A percentile compares a stretch with the other conserved stretches of the same genome.
Evolutionary conservation across 2,113 vertebrate genomes (phyloP).

Genomic region (Clupea harengus): DNA sequence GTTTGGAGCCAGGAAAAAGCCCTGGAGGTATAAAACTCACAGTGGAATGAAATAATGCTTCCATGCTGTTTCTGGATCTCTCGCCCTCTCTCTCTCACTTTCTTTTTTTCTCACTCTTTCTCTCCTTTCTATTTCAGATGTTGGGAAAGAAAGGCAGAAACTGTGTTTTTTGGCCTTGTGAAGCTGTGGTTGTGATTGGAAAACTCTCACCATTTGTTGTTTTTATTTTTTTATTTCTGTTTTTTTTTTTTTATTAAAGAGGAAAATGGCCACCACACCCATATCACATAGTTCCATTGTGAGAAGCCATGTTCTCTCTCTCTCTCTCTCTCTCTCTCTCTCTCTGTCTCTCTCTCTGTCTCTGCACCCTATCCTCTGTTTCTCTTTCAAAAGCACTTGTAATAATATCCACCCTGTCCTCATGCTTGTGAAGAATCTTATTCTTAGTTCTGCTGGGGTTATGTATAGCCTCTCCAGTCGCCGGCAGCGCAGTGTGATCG

Average conservation of each 20-base stretch:
- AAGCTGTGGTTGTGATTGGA: conserved; percentile 41
- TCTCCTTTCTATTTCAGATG: not conserved
- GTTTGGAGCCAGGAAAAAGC: not conserved
- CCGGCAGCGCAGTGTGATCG: not conserved
- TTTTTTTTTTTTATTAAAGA: not conserved
- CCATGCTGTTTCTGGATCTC: not conserved
- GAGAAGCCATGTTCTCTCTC: conserved; percentile 22
- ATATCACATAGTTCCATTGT: conserved; percentile 40
- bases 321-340: not conserved
- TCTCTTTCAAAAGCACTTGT: too few relatives aligned
- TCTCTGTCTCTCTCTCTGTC: too few relatives aligned
- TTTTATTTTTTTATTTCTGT: not conserved
- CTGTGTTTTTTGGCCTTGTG: not conserved
- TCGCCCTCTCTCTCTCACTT: not conserved
- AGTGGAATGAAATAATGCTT: not conserved
- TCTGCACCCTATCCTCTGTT: too few relatives aligned
- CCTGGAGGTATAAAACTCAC: not conserved
- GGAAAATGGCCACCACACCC: conserved; percentile 46
- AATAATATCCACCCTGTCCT: too few relatives aligned
- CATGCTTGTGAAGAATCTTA: too few relatives aligned
- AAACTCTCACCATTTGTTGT: conserved; percentile 47
- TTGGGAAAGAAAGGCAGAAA: not conserved
- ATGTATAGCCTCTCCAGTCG: not conserved
- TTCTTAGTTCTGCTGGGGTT: too few relatives aligned
- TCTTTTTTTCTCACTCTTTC: not conserved